Evolutionary conservation across 2,113 vertebrate genomes (phyloP).

Genomic region (Tapirus terrestris): DNA sequence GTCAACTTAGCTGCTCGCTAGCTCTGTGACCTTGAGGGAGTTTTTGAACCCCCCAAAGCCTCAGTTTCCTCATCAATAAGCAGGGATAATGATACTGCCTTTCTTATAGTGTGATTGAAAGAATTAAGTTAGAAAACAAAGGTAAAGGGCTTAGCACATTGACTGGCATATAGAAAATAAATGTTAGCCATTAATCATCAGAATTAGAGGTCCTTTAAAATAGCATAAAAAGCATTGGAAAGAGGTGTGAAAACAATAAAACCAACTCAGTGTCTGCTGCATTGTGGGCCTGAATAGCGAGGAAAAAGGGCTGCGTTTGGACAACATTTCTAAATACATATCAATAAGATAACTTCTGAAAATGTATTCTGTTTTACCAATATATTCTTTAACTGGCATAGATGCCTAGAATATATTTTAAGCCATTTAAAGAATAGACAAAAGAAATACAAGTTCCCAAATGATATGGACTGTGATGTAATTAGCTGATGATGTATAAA

Average conservation of each 20-base stretch:
- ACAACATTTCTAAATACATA: not conserved
- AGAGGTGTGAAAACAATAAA: not conserved
- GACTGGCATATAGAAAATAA: not conserved
- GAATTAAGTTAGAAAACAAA: not conserved
- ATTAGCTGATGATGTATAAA: not conserved
- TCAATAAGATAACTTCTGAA: not conserved
- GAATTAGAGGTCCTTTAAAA: conserved; percentile 9
- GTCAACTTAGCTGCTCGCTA: not conserved
- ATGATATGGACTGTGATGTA: not conserved
- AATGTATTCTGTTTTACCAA: not conserved
- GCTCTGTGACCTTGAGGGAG: not conserved
- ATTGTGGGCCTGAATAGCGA: not conserved
- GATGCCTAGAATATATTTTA: not conserved
- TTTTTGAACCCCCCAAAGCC: not conserved
- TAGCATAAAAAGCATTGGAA: not conserved
- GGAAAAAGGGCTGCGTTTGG: not conserved
- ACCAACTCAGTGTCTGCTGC: not conserved
- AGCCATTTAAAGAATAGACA: conserved; percentile 8
- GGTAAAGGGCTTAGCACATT: not conserved
- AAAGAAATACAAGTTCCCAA: conserved; percentile 32
- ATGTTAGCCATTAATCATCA: not conserved
- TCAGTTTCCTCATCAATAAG: conserved; percentile 31
- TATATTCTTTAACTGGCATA: not conserved
- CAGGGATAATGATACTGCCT: not conserved
- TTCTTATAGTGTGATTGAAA: not conserved